Evolutionary conservation across 2,113 vertebrate species (phyloP).

Genomic region (Aepyceros melampus): DNA sequence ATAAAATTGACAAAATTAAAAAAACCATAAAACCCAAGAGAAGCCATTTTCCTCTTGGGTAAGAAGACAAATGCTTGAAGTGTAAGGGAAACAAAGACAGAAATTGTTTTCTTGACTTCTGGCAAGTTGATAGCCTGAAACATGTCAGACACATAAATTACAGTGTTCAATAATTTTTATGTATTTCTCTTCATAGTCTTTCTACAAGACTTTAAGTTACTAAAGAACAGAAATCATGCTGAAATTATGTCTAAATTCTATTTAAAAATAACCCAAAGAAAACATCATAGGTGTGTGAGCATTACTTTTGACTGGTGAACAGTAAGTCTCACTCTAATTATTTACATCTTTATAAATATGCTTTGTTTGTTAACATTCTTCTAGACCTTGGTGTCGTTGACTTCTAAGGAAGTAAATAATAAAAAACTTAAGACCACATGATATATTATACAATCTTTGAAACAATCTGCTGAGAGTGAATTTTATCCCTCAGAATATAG

Average conservation of each 20-base stretch:
- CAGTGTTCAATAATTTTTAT: not conserved
- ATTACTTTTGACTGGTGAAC: not conserved
- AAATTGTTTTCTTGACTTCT: slow-evolving; percentile 33
- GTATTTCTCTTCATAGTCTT: not conserved
- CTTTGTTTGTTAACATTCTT: not conserved
- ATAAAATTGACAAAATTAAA: not conserved
- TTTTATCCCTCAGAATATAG: slow-evolving; percentile 18
- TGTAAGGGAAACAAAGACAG: not conserved
- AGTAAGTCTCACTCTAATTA: not conserved
- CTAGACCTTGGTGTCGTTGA: slow-evolving; percentile 29
- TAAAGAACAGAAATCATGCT: slow-evolving; percentile 16
- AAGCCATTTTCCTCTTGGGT: not conserved
- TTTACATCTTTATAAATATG: not conserved
- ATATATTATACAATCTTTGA: slow-evolving; percentile 21
- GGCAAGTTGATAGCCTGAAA: not conserved
- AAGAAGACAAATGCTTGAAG: not conserved
- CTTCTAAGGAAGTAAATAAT: slow-evolving; percentile 32
- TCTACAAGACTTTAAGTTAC: not conserved
- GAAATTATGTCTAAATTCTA: not conserved
- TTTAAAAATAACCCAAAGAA: not conserved
- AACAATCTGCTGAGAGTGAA: not conserved
- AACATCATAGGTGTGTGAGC: not conserved
- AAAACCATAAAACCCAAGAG: not conserved
- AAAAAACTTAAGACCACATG: not conserved
- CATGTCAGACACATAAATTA: slow-evolving; percentile 1